Evolutionary conservation across 2,113 vertebrate species (phyloP), one percentile per base, ranked within the genome.

Genomic region (Scartelaos histophorus): DNA sequence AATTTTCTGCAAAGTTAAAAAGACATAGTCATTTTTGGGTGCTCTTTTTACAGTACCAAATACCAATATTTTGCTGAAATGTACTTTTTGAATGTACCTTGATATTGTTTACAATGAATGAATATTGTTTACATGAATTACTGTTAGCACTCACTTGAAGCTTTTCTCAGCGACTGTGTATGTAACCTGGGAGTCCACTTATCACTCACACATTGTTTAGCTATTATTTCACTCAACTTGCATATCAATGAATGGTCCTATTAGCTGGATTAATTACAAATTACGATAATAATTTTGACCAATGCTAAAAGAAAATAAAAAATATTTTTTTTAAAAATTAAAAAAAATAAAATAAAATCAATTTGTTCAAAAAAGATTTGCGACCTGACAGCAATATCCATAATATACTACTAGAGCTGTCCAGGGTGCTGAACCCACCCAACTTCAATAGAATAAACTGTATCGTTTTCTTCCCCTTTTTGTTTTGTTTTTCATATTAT

Each of bases 11-110:
- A 22, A 58, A 25, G 56, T 70, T 80, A 68, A 74, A 79, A 62
- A 73, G 62, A 64, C 46, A 68, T 80, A 35, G 76, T 82, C 45
- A 57, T 71, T 82, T 77, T 71, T 70, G 34, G 53, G 35, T 25
- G 5, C 61, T 45, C 16, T 46, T 43, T 43, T 43, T 9, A 43
- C 38, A 10, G 29, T 29, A n/a, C n/a, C n/a, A n/a, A n/a, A n/a
- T n/a, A n/a, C n/a, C n/a, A n/a, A n/a, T n/a, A n/a, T n/a, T n/a
- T 51, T 51, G 16, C 7, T 51, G 47, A 51, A 51, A 51, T 19
- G 6, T 19, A 51, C 3, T 51, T 51, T 49, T 51, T 51, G 47
- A 51, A 16, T 51, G 16, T 7, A 19, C 17, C 16, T 51, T 43
- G 10, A 47, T 47, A 16, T 16, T 47, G 46, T 47, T 47, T 47